These are phyloP conservation scores for Ophthalmolycus amberensis DNA, from an alignment of 2,113 vertebrate genomes.

Conservation along the genomic window DNA sequence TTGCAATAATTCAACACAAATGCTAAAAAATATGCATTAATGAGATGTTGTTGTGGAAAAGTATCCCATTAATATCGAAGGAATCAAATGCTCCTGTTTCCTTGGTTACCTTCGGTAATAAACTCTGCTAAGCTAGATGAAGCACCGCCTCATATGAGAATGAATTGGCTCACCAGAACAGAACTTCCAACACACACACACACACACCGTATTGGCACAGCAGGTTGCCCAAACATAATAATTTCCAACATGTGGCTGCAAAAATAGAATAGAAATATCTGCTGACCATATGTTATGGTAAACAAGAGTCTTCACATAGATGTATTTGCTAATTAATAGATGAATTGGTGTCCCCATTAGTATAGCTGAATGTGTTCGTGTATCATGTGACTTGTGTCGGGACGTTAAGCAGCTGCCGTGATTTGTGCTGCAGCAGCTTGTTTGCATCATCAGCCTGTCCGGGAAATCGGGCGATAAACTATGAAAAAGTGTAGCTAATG, in stretches of 20 bases:
- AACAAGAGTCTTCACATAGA: background rate
- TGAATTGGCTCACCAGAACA: slow-evolving; percentile 4
- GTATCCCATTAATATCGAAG: background rate
- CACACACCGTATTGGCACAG: slow-evolving; percentile 2
- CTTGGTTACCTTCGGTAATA: slow-evolving; percentile 8
- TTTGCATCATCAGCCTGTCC: slow-evolving; percentile 2
- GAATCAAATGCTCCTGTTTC: background rate
- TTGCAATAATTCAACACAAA: background rate
- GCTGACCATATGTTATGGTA: slow-evolving; percentile 3
- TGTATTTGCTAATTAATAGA: slow-evolving; percentile 16
- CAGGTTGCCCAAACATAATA: background rate
- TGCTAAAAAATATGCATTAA: background rate
- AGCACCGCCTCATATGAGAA: background rate
- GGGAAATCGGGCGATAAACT: slow-evolving; percentile 19
- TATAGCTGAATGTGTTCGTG: background rate
- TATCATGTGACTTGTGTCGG: background rate
- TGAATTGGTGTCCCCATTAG: background rate
- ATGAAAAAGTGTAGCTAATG: slow-evolving; percentile 14
- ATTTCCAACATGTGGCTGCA: slow-evolving; percentile 3
- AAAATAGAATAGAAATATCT: background rate
- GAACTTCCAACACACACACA: background rate
- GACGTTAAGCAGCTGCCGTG: slow-evolving; percentile 7
- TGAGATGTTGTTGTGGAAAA: too few species aligned
- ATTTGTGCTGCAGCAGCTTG: slow-evolving; percentile 13
- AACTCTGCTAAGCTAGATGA: background rate